Evolutionary conservation across 23 tunicate genomes (phyloP).

Genomic region (Ciona savignyi): DNA sequence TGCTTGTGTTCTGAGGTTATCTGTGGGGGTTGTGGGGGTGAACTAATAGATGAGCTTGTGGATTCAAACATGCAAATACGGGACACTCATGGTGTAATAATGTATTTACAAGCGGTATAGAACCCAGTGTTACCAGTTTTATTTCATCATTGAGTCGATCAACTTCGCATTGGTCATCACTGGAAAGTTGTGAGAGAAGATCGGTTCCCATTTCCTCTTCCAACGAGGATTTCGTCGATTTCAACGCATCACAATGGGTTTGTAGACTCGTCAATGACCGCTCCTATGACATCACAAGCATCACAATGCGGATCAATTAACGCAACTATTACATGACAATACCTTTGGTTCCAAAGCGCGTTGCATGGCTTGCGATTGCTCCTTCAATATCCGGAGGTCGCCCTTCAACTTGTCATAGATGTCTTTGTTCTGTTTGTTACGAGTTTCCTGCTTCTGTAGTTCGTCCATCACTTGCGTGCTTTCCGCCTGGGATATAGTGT

Average conservation of each 20-base stretch:
- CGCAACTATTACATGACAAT: background rate
- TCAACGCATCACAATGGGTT: slow-evolving; percentile 71
- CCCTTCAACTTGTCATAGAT: slow-evolving; percentile 79
- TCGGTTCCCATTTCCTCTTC: slow-evolving; percentile 95
- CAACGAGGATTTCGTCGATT: slow-evolving; percentile 64
- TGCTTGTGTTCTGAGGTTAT: slow-evolving; percentile 48
- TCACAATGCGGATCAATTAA: background rate
- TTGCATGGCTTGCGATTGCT: slow-evolving; percentile 79
- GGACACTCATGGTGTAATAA: no score
- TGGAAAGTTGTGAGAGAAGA: slow-evolving; percentile 77
- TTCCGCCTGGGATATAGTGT: slow-evolving; percentile 71
- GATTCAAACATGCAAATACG: no score
- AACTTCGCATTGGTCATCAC: slow-evolving; percentile 84
- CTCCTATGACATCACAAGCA: slow-evolving; percentile 20
- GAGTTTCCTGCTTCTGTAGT: slow-evolving; percentile 82
- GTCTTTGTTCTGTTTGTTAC: slow-evolving; percentile 87
- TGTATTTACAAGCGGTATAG: no score
- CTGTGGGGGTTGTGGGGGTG: slow-evolving; percentile 5
- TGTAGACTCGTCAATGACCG: slow-evolving; percentile 64
- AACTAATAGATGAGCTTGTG: no score
- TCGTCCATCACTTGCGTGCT: slow-evolving; percentile 82
- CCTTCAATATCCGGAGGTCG: slow-evolving; percentile 76
- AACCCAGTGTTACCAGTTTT: slow-evolving; percentile 72
- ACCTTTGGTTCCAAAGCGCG: slow-evolving; percentile 91
- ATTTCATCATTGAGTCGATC: slow-evolving; percentile 84